Percentiles rank a stretch among this genome's conserved stretches.
Conservation (phyloP, 2,797 vertebrate genomes). For the Lutjanus campechanus region DNA sequence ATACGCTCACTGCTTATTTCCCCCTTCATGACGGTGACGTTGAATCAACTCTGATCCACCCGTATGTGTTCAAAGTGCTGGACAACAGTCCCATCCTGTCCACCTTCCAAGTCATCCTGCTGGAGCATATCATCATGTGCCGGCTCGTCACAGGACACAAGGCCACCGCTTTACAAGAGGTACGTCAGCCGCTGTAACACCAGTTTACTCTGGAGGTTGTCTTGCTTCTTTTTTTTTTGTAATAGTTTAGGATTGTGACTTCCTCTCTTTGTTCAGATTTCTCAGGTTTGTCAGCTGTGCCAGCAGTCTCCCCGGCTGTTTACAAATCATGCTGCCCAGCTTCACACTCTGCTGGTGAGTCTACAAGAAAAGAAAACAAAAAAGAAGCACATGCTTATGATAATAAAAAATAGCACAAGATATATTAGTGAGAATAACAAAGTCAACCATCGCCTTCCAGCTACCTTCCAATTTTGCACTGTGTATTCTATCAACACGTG, state of each 20-base stretch:
- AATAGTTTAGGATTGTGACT: neutral
- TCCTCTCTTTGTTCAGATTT: slow-evolving; percentile 85
- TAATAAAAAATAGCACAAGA: too few relatives aligned
- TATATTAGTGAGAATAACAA: too few relatives aligned
- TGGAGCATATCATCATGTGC: slow-evolving; percentile 96
- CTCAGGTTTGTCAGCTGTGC: slow-evolving; percentile 94
- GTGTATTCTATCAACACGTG: neutral
- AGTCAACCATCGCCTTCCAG: neutral
- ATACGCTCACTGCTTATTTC: neutral
- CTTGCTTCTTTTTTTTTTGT: neutral
- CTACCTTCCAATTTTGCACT: neutral
- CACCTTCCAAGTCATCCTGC: slow-evolving; percentile 93
- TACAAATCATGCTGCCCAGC: slow-evolving; percentile 92
- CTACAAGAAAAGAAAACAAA: neutral
- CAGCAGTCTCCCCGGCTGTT: slow-evolving; percentile 93
- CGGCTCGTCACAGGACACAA: slow-evolving; percentile 94
- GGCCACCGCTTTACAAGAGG: slow-evolving; percentile 93
- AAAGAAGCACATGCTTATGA: neutral
- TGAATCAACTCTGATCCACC: slow-evolving; percentile 6
- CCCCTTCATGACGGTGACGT: neutral
- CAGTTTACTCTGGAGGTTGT: neutral
- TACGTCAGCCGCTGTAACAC: slow-evolving; percentile 45
- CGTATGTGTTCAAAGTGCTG: slow-evolving; percentile 84
- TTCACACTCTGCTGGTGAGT: slow-evolving; percentile 91
- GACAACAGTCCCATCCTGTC: slow-evolving; percentile 94